Conservation (phyloP, 2,113 vertebrate genomes). For the Ceratotherium simum region DNA sequence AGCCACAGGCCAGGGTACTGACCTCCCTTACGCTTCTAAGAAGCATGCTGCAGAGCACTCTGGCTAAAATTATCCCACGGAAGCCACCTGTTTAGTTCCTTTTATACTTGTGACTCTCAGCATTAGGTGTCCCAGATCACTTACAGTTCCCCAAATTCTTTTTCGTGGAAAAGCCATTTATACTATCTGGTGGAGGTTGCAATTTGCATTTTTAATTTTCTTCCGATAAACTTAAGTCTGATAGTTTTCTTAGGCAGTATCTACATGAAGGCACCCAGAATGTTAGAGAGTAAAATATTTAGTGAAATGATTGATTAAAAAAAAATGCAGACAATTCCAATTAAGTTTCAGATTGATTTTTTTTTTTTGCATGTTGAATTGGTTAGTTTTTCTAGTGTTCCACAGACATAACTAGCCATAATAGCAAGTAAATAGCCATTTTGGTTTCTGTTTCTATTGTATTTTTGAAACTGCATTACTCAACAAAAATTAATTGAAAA, state of each 20-base stretch:
- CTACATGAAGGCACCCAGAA: background rate
- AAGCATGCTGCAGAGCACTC: background rate
- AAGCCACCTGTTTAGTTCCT: background rate
- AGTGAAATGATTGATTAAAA: background rate
- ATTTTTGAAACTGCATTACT: background rate
- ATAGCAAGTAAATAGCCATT: background rate
- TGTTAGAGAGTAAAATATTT: slow-evolving; percentile 18
- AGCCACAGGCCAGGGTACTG: background rate
- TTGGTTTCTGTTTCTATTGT: background rate
- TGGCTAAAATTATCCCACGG: background rate
- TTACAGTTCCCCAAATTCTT: background rate
- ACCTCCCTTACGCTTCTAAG: background rate
- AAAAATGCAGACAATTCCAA: background rate
- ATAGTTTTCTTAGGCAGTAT: background rate
- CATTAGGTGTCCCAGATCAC: background rate
- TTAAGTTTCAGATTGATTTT: background rate
- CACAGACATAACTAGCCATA: background rate
- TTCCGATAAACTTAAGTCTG: background rate
- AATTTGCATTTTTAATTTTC: background rate
- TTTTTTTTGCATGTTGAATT: background rate
- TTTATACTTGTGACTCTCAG: background rate
- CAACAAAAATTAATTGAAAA: background rate
- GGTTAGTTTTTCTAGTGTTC: background rate
- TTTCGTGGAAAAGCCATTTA: slow-evolving; percentile 28
- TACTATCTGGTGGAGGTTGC: background rate